Percentiles rank a stretch among this genome's conserved stretches.
Evolutionary conservation across 2,113 vertebrate species (phyloP).

Genomic region (Anthoscopus minutus): DNA sequence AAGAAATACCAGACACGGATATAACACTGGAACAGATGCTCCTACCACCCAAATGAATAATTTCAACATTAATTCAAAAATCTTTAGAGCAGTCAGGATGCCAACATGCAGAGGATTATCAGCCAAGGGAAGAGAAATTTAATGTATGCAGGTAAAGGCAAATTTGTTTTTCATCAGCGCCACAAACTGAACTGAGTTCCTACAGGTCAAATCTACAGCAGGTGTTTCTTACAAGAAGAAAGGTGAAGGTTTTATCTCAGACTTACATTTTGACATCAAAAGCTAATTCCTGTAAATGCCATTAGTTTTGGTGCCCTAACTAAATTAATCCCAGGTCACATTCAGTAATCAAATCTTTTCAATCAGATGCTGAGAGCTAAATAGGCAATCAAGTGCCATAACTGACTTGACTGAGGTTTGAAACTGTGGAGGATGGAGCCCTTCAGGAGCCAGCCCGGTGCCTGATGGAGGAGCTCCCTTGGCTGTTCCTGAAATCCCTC

Average conservation of each 20-base stretch:
- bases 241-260: not conserved
- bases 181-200: not conserved
- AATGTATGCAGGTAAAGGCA: not conserved
- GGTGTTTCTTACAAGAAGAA: not conserved
- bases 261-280: not conserved
- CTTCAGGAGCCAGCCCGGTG: not conserved
- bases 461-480: fast-evolving
- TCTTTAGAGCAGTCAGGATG: constrained; percentile 17
- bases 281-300: not conserved
- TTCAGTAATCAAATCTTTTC: not conserved
- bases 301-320: not conserved
- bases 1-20: not conserved
- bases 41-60: constrained; percentile 15
- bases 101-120: not conserved
- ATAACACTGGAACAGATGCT: constrained; percentile 18
- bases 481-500: not conserved
- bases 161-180: not conserved
- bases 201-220: not conserved
- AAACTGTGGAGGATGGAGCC: fast-evolving
- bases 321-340: not conserved
- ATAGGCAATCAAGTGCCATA: not conserved
- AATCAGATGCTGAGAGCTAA: not conserved
- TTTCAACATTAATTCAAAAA: constrained; percentile 41
- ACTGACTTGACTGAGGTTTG: not conserved
- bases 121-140: not conserved